Evolutionary conservation across 30 jellyfish, hydroid and myxozoan species (phyloP).

Genomic region (Hydractinia echinata): DNA sequence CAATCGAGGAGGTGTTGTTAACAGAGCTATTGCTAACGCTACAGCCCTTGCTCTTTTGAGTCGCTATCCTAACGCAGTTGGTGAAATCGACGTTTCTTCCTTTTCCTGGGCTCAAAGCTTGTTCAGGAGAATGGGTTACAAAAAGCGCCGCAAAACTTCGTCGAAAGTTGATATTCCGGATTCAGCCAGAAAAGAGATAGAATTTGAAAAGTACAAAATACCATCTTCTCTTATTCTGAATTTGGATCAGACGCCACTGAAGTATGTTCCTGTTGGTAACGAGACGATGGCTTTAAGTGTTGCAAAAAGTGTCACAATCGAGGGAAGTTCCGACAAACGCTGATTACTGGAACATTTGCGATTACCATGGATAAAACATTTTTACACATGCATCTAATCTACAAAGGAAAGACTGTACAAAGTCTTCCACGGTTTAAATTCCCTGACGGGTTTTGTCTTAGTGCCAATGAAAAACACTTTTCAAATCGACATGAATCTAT

Average conservation of each 20-base stretch:
- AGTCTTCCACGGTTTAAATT: too few species aligned
- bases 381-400: too few species aligned
- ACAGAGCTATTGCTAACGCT: constrained; percentile 3
- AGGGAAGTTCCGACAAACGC: not conserved
- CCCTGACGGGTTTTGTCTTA: too few species aligned
- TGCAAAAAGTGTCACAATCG: constrained; percentile 11
- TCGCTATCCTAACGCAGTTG: not conserved
- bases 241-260: constrained; percentile 10
- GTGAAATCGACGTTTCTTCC: constrained; percentile 12
- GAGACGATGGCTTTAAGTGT: constrained; percentile 2
- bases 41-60: constrained; percentile 13
- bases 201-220: not conserved
- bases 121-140: constrained; percentile 10
- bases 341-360: not conserved
- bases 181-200: not conserved
- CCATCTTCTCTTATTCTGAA: not conserved
- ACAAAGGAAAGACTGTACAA: too few species aligned
- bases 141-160: constrained; percentile 15
- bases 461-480: too few species aligned
- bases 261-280: not conserved
- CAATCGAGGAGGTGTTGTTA: too few species aligned
- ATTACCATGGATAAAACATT: not conserved
- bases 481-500: too few species aligned
- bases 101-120: not conserved
- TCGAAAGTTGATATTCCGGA: not conserved